Base-by-base conservation (phyloP, 2,113 vertebrate species). In the Ophiodon elongatus region DNA sequence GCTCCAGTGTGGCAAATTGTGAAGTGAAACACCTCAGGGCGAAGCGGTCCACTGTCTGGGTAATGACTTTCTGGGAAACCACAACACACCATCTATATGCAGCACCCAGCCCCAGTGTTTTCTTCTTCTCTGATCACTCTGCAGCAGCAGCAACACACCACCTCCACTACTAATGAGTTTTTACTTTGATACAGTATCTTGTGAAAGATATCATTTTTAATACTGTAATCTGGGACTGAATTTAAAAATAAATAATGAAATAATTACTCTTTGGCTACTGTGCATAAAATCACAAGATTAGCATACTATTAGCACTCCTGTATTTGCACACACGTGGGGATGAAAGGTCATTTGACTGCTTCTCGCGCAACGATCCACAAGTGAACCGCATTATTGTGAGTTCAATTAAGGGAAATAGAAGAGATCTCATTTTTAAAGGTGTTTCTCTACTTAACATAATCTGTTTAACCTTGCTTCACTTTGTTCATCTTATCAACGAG, bases 61-160 rank as follows among this genome's bases (percentile, higher is more conserved):
- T 85, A 82, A 88, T 79, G 84, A 76, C 77, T 84, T 66, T 79
- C 71, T 67, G 75, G 56, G 43, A 88, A 82, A 86, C 83, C 80
- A 77, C 76, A 72, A 65, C 76, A 84, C 47, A 54, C 7, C 45
- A 43, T 83, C 60, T 73, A 54, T 73, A 70, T 52, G 62, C 54
- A 76, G 66, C 76, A 60, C 39, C 27, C 35, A 33, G 39, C 71
- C 56, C 73, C 57, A 8, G 27, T 72, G 70, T 74, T 70, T 59
- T 39, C 31, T 63, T 73, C 73, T 7, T 11, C 68, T 73, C 45
- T 69, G 45, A 25, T 74, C 56, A 39, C 60, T 59, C 15, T 57
- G 39, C 45, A 73, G 66, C 45, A 45, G 43, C 45, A 59, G 56
- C 60, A 70, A 73, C 62, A 29, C 33, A 29, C 37, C 45, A 23